Base-by-base conservation (phyloP, 2,888 invertebrate species). In the Timema cristinae region DNA sequence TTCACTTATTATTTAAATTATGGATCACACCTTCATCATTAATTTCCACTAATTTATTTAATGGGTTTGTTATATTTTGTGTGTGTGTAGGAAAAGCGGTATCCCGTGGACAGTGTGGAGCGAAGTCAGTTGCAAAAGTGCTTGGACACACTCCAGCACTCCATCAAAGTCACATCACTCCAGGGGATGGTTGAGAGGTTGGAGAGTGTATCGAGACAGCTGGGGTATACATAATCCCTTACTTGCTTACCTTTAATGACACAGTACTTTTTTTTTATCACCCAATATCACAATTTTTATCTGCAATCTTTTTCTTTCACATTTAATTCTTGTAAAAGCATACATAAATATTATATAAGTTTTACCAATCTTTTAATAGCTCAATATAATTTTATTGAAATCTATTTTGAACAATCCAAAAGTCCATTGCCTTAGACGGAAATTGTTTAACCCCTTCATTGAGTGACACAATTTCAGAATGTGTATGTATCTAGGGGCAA, bases 121-220 rank as follows among this genome's bases (percentile, higher is more conserved):
- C 90, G 94, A 79, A 88, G 89, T 78, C 93, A 93, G 78, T 86
- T 97, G 73, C 95, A 96, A 81, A 92, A 93, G 83, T 95, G 95
- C 81, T 84, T 97, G 75, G 97, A 97, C 81, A 93, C 93, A 73
- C 85, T 97, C 77, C 97, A 97, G 80, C 93, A 95, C 82, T 95
- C 94, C 74, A 96, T 97, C 76, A 95, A 95, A 87, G 94, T 97
- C 2, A 93, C 92, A 73, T 94, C 94, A 0, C 84, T 95, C 68
- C 94, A 95, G 80, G 94, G 95, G 66, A 91, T 97, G 84, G 92
- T 97, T 52, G 97, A 97, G 81, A 87, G 97, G 74, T 85, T 97
- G 73, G 96, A 97, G 81, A 93, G 94, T 82, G 88, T 97, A 68
- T 93, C 95, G 0, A 86, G 97, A 71, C 96, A 97, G 81, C 85